Base-by-base conservation (phyloP, 2,888 invertebrate genomes). In the Ditula angustiorana region DNA sequence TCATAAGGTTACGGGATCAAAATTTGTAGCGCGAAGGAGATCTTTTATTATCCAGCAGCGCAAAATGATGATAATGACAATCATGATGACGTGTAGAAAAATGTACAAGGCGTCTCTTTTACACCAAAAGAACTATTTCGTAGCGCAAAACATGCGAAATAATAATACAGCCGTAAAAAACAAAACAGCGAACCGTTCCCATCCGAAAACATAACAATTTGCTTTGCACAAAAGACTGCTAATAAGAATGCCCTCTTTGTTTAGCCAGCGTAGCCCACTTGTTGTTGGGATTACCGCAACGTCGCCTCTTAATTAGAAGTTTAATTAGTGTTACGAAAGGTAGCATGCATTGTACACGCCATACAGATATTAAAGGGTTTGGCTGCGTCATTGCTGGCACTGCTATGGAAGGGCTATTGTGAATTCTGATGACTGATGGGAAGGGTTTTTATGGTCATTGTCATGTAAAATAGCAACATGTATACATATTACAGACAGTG, bases 261-360 rank as follows among this genome's bases (percentile, higher is more conserved):
- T 64, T 44, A 35, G 52, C 19, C 26, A 13, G 46, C 33, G 35
- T 52, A 35, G 50, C 53, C 49, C 52, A 63, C 58, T 63, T 64
- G 52, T 26, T 58, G 58, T 55, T 4, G 21, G 52, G 46, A 64
- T 59, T 46, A 59, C 59, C 46, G 46, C 53, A 23, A 8, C 53
- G 53, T 53, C 52, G 50, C 21, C 46, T 63, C 63, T 64, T 64
- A 59, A 64, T 64, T 64, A 64, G 35, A 53, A 64, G 46, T 64
- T 64, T 64, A 64, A 64, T 64, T 64, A 53, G 59, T 47, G 13
- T 49, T 49, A 50, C 19, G 44, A 41, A 47, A 53, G 46, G 50
- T 62, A 19, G 13, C 21, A 46, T 57, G 21, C 41, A 58, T 50
- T 44, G 23, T 63, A 46, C 52, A 58, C 58, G 63, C 52, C 46